Evolutionary conservation across 2,888 invertebrate species (phyloP).

Genomic region (Idaea biselata): DNA sequence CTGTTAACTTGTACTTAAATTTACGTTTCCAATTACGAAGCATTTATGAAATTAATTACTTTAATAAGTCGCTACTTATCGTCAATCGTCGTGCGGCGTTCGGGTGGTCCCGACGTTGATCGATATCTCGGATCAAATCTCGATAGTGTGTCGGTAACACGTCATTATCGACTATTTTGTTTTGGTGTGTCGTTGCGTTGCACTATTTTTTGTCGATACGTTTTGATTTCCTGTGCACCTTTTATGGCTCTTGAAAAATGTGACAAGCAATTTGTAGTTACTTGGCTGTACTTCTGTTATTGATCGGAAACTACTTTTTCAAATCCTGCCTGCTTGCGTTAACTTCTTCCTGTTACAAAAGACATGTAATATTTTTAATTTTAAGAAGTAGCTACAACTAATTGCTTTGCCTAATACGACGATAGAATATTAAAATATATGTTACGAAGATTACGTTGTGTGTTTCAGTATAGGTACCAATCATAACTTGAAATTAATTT

Average conservation of each 20-base stretch:
- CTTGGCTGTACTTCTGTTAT: neutral
- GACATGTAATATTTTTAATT: neutral
- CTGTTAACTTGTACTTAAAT: conserved; percentile 1
- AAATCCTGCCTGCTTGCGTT: neutral
- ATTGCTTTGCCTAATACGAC: neutral
- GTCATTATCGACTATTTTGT: conserved; percentile 35
- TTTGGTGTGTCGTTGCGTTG: conserved; percentile 25
- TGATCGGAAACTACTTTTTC: neutral
- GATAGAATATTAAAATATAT: neutral
- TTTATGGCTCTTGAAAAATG: neutral
- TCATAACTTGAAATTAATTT: too few species aligned
- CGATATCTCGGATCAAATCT: conserved; percentile 45
- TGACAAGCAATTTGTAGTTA: neutral
- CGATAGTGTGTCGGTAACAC: conserved; percentile 44
- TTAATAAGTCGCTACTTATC: conserved; percentile 3
- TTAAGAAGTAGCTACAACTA: neutral
- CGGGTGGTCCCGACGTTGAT: conserved; percentile 57
- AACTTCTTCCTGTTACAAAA: neutral
- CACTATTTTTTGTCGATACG: conserved; percentile 21
- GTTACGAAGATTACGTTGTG: too few species aligned
- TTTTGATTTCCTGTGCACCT: conserved; percentile 9
- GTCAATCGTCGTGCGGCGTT: conserved; percentile 29
- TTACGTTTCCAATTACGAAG: neutral
- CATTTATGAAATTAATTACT: conserved; percentile 15
- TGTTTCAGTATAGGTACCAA: too few species aligned